Percentiles rank a stretch among this genome's conserved stretches.
These are phyloP conservation scores for Hestina assimilis DNA, from an alignment of 1,140 invertebrate species.

Conservation along the genomic window DNA sequence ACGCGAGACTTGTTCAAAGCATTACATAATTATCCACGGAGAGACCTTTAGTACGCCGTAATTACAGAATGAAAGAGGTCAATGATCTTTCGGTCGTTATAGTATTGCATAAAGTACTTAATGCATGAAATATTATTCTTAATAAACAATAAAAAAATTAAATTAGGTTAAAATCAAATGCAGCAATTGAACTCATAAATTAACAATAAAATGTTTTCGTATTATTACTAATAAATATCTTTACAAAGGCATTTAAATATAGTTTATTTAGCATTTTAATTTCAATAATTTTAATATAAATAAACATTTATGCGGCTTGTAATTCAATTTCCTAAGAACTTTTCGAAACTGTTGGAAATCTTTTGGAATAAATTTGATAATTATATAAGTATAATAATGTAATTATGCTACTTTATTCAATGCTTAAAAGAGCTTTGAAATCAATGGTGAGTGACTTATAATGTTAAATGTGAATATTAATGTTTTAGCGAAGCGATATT, in stretches of 20 bases:
- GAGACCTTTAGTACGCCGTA: constrained; percentile 19
- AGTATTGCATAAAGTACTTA: constrained; percentile 8
- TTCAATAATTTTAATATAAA: neutral
- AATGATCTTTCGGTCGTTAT: constrained; percentile 21
- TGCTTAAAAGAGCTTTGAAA: neutral
- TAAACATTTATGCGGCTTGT: neutral
- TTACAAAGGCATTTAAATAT: neutral
- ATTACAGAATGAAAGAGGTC: constrained; percentile 23
- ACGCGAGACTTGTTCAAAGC: constrained; percentile 15
- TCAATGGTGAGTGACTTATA: no score
- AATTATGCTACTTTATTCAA: neutral
- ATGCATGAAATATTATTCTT: neutral
- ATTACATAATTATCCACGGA: constrained; percentile 22
- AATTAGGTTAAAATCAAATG: neutral
- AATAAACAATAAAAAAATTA: neutral
- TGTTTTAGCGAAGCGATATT: no score
- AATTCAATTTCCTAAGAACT: no score
- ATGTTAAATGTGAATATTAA: no score
- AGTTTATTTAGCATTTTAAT: neutral
- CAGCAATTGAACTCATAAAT: neutral
- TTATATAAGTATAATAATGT: neutral
- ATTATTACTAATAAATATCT: neutral
- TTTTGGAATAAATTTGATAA: neutral
- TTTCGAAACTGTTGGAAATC: no score
- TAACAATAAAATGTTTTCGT: neutral